phyloP scores from a whole-genome alignment of 2,888 invertebrate genomes.

The Catotricha subobsoleta region DNA sequence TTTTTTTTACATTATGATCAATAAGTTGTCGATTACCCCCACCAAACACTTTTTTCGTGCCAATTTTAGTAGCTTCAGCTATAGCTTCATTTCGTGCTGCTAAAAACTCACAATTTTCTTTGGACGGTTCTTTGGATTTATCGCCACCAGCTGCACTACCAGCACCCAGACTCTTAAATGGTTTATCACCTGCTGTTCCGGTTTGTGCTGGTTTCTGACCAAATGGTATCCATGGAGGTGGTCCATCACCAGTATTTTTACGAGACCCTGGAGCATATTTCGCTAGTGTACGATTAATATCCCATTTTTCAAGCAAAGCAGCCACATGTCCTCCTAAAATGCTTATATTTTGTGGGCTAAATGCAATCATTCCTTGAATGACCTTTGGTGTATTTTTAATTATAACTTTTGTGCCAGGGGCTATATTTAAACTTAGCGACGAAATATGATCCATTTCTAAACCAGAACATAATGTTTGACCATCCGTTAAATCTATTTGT shows the following conservation, averaged over 20 bases:
- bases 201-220: constrained; percentile 62
- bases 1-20: constrained; percentile 59
- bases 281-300: constrained; percentile 44
- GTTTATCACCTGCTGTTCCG: constrained; percentile 34
- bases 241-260: constrained; percentile 30
- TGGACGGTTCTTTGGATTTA: constrained; percentile 37
- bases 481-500: constrained; percentile 71
- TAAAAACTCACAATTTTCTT: constrained; percentile 71
- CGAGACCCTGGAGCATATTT: constrained; percentile 32
- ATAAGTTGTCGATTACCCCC: constrained; percentile 47
- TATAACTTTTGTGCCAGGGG: constrained; percentile 74
- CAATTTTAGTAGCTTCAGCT: constrained; percentile 57
- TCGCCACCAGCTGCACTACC: no score
- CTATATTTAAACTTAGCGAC: constrained; percentile 57
- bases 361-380: constrained; percentile 54
- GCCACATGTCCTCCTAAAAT: constrained; percentile 72
- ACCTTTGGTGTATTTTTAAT: constrained; percentile 38
- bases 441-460: constrained; percentile 57
- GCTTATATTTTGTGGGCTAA: constrained; percentile 46
- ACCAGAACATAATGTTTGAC: constrained; percentile 56
- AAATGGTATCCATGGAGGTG: constrained; percentile 84
- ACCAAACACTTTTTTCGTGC: constrained; percentile 43
- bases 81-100: constrained; percentile 79
- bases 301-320: constrained; percentile 76
- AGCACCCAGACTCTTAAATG: constrained; percentile 49